A percentile compares a stretch with the other conserved stretches of the same genome.
phyloP scores from a whole-genome alignment of 2,888 invertebrate species.

The Ormyrus nitidulus region DNA sequence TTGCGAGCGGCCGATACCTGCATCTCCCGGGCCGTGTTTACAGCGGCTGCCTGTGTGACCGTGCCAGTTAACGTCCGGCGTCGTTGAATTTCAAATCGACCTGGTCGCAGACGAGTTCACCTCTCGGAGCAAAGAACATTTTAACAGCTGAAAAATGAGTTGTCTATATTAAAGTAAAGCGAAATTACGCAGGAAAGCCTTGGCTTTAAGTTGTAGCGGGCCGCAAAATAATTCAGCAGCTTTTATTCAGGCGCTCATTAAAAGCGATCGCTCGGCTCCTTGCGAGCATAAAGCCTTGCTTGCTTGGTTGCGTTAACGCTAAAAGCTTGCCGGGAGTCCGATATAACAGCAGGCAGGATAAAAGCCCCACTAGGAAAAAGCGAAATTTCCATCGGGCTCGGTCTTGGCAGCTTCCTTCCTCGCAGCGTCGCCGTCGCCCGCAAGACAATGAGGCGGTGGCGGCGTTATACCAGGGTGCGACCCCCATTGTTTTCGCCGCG shows the following conservation, averaged over 20 bases:
- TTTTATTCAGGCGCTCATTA: constrained; percentile 32
- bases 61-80: constrained; percentile 61
- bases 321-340: constrained; percentile 47
- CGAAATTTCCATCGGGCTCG: constrained; percentile 61
- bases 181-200: no score
- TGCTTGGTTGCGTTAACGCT: constrained; percentile 53
- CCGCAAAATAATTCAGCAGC: no score
- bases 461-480: constrained; percentile 59
- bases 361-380: constrained; percentile 57
- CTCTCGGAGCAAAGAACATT: constrained; percentile 42
- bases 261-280: constrained; percentile 40
- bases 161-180: no score
- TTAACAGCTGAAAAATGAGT: no score
- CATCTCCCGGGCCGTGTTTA: neutral
- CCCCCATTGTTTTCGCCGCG: constrained; percentile 44
- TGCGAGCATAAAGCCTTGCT: constrained; percentile 33
- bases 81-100: constrained; percentile 67
- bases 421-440: constrained; percentile 48
- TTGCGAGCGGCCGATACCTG: neutral
- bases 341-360: constrained; percentile 38
- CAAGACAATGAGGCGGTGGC: constrained; percentile 60
- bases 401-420: constrained; percentile 19
- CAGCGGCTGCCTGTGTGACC: neutral
- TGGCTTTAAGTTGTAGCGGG: no score
- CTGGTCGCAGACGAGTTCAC: neutral